phyloP scores from a whole-genome alignment of 1,140 invertebrate species.

The Aphaenogaster floridana region DNA sequence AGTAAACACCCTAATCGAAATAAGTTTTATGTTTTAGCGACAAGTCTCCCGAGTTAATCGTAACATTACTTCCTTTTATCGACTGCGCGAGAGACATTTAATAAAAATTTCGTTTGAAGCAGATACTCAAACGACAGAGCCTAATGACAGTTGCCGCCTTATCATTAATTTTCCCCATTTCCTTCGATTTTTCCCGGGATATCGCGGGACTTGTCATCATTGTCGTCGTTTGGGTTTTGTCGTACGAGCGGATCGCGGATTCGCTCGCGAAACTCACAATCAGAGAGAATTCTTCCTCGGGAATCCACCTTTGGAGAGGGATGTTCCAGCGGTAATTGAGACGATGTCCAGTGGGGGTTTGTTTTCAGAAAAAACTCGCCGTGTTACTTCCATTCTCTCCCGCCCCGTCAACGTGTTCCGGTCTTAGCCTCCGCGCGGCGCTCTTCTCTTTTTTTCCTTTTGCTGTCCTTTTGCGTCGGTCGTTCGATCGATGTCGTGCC shows the following conservation, averaged over 20 bases:
- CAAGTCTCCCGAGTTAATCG: not conserved
- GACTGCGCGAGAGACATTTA: not conserved
- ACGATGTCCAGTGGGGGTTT: conserved; percentile 47
- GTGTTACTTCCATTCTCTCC: conserved; percentile 36
- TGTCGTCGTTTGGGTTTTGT: conserved; percentile 8
- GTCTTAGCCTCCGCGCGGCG: not conserved
- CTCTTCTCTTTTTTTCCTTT: conserved; percentile 38
- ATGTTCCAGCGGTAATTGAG: conserved; percentile 59
- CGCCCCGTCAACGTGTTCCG: conserved; percentile 12
- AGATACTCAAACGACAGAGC: not conserved
- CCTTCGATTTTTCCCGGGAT: not conserved
- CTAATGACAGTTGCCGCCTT: not conserved
- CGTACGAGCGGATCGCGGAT: not conserved
- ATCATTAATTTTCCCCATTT: conserved; percentile 1
- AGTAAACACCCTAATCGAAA: too few relatives aligned
- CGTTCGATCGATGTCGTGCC: conserved; percentile 46
- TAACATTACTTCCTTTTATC: not conserved
- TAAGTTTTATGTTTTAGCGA: too few relatives aligned
- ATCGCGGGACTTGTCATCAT: not conserved
- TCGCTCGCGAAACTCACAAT: not conserved
- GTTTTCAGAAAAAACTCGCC: conserved; percentile 50
- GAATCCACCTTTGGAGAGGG: conserved; percentile 28
- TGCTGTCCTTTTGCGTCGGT: conserved; percentile 39
- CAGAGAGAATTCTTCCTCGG: not conserved
- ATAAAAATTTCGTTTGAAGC: not conserved